Percentiles rank a stretch among this genome's conserved stretches.
phyloP scores from a whole-genome alignment of 2,888 invertebrate genomes.

The Zootermopsis nevadensis region DNA sequence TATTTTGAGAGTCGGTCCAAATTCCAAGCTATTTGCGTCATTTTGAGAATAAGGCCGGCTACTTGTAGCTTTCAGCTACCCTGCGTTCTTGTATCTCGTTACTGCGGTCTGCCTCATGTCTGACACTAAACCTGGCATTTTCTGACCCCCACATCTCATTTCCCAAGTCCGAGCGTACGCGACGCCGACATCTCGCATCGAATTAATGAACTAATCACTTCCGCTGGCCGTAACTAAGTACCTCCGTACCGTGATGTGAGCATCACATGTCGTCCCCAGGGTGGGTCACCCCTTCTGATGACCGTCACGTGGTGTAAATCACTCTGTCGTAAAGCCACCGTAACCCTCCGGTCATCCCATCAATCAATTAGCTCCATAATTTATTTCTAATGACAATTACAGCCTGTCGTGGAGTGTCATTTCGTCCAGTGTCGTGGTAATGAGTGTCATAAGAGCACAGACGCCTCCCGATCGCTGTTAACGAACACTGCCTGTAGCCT shows the following conservation, averaged over 20 bases:
- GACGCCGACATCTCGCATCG: not conserved
- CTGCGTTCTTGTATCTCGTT: too few species aligned
- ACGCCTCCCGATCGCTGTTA: not conserved
- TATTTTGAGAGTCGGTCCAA: too few species aligned
- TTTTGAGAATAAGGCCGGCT: too few species aligned
- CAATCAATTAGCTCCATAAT: slow-evolving; percentile 41
- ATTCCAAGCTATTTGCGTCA: too few species aligned
- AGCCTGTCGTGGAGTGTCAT: not conserved
- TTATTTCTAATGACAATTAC: slow-evolving; percentile 32
- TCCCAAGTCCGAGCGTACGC: too few species aligned
- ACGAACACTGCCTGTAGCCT: not conserved
- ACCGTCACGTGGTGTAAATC: slow-evolving; percentile 6
- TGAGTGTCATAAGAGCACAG: not conserved
- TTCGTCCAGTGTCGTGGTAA: not conserved
- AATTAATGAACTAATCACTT: slow-evolving; percentile 8
- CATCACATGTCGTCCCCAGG: not conserved
- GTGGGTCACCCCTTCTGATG: slow-evolving; percentile 3
- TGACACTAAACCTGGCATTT: too few species aligned
- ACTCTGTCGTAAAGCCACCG: not conserved
- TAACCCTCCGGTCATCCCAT: slow-evolving; percentile 23
- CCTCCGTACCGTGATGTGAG: not conserved
- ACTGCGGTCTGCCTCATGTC: too few species aligned
- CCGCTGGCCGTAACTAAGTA: not conserved
- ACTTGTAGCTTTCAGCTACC: too few species aligned
- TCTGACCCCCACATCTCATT: too few species aligned